Base-by-base conservation (phyloP, 2,888 invertebrate species). In the Eristalis tenax region DNA sequence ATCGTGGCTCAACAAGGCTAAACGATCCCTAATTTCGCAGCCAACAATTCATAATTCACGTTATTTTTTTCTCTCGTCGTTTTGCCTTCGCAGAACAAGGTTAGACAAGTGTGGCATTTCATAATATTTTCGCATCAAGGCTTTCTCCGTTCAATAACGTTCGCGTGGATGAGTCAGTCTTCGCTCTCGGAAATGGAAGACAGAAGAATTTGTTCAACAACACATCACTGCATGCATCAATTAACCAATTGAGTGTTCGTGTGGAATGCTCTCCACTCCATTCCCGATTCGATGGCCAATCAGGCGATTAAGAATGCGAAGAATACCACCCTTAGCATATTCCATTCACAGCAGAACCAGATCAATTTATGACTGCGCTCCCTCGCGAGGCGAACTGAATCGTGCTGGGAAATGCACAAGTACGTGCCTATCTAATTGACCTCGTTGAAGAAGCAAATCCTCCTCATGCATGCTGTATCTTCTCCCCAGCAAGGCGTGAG, bases 171-270 rank as follows among this genome's bases (percentile, higher is more conserved):
- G 26, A 40, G 40, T 40, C 32, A 1, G 59, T 18, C 50, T 76
- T 32, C 28, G 38, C 23, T 59, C 38, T 66, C 40, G 38, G 40
- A 35, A 15, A n/a, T 32, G 59, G 28, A 40, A 68, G 61, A 76
- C 68, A 59, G 15, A 4, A 18, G 28, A 57, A 38, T 66, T 66
- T 56, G 32, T 56, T 28, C 75, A 59, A 57, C 38, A n/a, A 18
- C 56, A 66, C 57, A 64, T 71, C 71, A 66, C 71, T 59, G 59
- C 65, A 28, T 59, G 66, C 61, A 82, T 83, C 78, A 83, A 79
- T 83, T 83, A 83, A 74, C 23, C 57, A 83, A 78, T 83, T 83
- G 28, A 78, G 56, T 69, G 68, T 68, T 78, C 78, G 68, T 61
- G 43, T 59, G 57, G 59, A 68, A 40, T 68, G 57, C 22, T 22